Evolutionary conservation across 1,140 invertebrate species (phyloP).

Genomic region (Apis florea): DNA sequence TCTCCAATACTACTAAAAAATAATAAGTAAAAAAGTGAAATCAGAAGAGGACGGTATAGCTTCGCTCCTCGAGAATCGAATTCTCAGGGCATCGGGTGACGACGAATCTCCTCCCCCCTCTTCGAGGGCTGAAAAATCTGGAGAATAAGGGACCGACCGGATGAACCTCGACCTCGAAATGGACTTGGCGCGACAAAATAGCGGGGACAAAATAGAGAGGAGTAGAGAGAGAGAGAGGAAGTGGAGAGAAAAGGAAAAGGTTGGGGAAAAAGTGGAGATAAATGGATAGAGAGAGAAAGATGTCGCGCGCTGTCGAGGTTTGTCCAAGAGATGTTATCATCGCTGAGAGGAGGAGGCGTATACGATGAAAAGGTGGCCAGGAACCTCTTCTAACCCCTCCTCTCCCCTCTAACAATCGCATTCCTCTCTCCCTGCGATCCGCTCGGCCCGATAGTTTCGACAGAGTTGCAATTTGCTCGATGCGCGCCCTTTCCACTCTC

Average conservation of each 20-base stretch:
- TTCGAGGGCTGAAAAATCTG: slow-evolving; percentile 69
- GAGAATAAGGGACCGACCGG: not conserved
- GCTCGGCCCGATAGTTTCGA: slow-evolving; percentile 67
- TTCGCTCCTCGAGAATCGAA: slow-evolving; percentile 75
- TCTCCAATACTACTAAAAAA: not conserved
- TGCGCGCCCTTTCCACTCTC: slow-evolving; percentile 43
- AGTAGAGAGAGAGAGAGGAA: not conserved
- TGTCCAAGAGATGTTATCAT: slow-evolving; percentile 62
- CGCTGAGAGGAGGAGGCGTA: slow-evolving; percentile 62
- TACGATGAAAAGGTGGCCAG: slow-evolving; percentile 61
- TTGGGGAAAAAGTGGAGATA: slow-evolving; percentile 8
- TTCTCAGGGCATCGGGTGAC: slow-evolving; percentile 78
- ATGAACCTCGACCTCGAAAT: not conserved
- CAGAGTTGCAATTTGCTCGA: slow-evolving; percentile 74
- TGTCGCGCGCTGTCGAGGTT: slow-evolving; percentile 29
- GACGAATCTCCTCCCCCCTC: slow-evolving; percentile 75
- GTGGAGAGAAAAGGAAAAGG: not conserved
- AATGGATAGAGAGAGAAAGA: not conserved
- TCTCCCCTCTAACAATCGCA: slow-evolving; percentile 57
- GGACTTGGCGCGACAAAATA: slow-evolving; percentile 13
- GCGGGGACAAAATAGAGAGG: slow-evolving; percentile 7
- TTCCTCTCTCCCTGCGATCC: slow-evolving; percentile 60
- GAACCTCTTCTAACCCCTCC: slow-evolving; percentile 46
- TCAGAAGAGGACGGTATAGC: not conserved
- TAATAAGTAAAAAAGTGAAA: too few relatives aligned